Percentiles rank a stretch among this genome's conserved stretches.
These are phyloP conservation scores for Plemyria rubiginata DNA, from an alignment of 2,888 invertebrate genomes.

Conservation along the genomic window DNA sequence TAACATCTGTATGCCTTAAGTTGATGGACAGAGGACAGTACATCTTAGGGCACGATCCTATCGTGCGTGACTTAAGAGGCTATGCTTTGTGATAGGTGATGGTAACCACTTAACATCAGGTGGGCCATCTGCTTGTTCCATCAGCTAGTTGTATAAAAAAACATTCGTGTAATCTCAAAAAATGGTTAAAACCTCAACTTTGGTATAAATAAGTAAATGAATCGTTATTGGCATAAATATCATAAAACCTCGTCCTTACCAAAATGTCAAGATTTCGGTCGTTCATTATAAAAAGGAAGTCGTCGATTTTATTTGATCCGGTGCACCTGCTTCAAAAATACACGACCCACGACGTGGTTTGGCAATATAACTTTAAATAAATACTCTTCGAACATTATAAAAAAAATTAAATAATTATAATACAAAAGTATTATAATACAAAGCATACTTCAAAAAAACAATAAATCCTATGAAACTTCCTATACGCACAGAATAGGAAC, in stretches of 20 bases:
- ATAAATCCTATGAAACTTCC: not conserved
- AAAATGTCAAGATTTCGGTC: constrained; percentile 35
- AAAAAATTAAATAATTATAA: too few relatives aligned
- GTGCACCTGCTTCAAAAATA: constrained; percentile 52
- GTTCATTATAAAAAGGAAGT: constrained; percentile 56
- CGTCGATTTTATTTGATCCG: constrained; percentile 51
- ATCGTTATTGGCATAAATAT: not conserved
- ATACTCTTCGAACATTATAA: constrained; percentile 1
- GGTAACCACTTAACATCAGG: too few relatives aligned
- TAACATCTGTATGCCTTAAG: too few relatives aligned
- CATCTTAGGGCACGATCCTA: too few relatives aligned
- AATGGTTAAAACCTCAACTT: too few relatives aligned
- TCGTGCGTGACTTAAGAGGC: too few relatives aligned
- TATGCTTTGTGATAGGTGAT: too few relatives aligned
- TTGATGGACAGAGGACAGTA: too few relatives aligned
- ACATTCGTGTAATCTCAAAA: too few relatives aligned
- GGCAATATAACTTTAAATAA: constrained; percentile 12
- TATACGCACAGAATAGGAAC: not conserved
- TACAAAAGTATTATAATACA: too few relatives aligned
- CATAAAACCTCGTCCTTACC: constrained; percentile 3
- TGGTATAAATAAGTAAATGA: not conserved
- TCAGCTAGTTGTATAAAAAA: too few relatives aligned
- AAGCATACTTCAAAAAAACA: not conserved
- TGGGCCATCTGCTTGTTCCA: too few relatives aligned
- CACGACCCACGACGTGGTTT: constrained; percentile 24